These are phyloP conservation scores for Meles meles DNA, from an alignment of 2,113 vertebrate genomes.

Conservation along the genomic window DNA sequence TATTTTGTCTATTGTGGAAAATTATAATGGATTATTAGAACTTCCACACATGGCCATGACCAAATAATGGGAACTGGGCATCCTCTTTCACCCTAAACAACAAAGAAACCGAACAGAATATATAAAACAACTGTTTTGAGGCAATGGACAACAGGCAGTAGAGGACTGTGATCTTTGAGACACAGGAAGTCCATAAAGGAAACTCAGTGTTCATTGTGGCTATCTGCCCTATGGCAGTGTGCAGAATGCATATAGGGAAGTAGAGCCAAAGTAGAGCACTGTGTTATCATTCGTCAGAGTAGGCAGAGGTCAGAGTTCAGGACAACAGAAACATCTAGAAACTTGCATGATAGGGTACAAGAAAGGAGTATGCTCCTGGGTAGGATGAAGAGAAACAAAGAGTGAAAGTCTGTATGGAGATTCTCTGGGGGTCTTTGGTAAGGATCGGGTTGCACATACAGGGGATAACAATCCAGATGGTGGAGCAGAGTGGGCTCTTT, in stretches of 20 bases:
- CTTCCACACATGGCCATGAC: neutral
- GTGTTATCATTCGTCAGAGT: neutral
- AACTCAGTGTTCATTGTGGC: neutral
- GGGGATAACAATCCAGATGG: neutral
- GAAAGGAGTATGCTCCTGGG: neutral
- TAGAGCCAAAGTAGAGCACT: neutral
- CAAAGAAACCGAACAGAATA: neutral
- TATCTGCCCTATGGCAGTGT: neutral
- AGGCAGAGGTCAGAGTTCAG: neutral
- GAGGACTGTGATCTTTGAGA: neutral
- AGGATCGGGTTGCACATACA: neutral
- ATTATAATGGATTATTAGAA: neutral
- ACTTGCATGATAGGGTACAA: neutral
- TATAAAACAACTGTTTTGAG: neutral
- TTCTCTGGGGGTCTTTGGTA: neutral
- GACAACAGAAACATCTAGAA: neutral
- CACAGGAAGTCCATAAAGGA: neutral
- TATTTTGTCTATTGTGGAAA: slow-evolving; percentile 16
- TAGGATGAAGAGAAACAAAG: neutral
- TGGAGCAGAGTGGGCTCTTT: neutral
- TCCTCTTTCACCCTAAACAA: neutral
- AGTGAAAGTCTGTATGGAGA: neutral
- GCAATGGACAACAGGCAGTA: neutral
- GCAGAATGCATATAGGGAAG: neutral
- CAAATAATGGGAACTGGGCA: neutral